A percentile compares a stretch with the other conserved stretches of the same genome.
These are phyloP conservation scores for Pediacus dermestoides DNA, from an alignment of 2,888 invertebrate genomes.

Conservation along the genomic window DNA sequence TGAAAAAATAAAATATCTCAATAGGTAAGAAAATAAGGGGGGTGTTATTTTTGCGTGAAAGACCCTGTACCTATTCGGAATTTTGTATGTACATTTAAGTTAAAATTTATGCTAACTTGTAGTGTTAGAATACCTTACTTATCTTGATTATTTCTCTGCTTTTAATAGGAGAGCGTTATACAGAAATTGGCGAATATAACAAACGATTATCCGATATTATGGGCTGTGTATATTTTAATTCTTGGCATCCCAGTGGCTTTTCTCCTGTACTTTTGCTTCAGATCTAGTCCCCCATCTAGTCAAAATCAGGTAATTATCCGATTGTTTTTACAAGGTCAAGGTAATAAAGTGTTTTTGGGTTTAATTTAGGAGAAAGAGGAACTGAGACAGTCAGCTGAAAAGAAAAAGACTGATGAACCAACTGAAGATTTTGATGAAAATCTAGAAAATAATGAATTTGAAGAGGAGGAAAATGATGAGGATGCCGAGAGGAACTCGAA, in stretches of 20 bases:
- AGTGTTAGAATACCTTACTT: too few species aligned
- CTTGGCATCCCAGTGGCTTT: conserved; percentile 76
- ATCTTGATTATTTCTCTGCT: conserved; percentile 35
- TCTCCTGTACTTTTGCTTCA: conserved; percentile 79
- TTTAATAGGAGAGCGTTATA: conserved; percentile 71
- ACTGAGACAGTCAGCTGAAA: conserved; percentile 50
- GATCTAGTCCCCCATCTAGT: conserved; percentile 45
- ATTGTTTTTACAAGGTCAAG: not conserved
- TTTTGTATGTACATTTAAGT: too few species aligned
- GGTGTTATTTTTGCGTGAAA: too few species aligned
- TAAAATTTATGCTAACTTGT: too few species aligned
- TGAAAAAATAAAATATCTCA: too few species aligned
- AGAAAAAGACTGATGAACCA: conserved; percentile 71
- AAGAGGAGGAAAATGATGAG: conserved; percentile 43
- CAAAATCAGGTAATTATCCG: conserved; percentile 29
- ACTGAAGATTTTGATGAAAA: conserved; percentile 59
- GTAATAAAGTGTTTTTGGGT: conserved; percentile 3
- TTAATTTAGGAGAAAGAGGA: conserved; percentile 49
- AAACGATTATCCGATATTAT: conserved; percentile 86
- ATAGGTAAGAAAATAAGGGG: too few species aligned
- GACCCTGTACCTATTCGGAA: too few species aligned
- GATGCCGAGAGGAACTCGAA: conserved; percentile 40
- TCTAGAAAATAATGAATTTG: conserved; percentile 34
- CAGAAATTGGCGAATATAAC: conserved; percentile 72
- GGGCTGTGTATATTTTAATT: conserved; percentile 78